Conservation (phyloP, 2,113 vertebrate species). For the Prinia subflava region DNA sequence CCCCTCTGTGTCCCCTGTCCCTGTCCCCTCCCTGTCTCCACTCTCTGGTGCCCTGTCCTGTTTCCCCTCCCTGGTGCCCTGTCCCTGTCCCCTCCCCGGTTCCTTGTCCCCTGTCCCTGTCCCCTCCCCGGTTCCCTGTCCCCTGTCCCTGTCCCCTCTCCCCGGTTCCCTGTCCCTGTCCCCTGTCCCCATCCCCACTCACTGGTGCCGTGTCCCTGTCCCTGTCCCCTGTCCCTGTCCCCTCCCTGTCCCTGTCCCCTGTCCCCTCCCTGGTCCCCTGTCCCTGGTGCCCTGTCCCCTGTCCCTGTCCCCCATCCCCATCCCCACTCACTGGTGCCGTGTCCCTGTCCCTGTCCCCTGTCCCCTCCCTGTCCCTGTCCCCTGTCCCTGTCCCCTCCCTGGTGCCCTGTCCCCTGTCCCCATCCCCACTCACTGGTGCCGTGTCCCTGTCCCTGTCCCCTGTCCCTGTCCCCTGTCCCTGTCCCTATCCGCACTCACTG, state of each 20-base stretch:
- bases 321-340: background rate
- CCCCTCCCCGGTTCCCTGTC: too few relatives aligned
- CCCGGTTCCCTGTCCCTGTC: too few relatives aligned
- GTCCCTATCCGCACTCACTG: slow-evolving; percentile 71
- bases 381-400: slow-evolving; percentile 62
- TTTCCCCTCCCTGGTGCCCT: rapidly evolving
- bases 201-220: too few relatives aligned
- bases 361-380: too few relatives aligned
- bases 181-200: too few relatives aligned
- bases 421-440: too few relatives aligned
- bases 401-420: slow-evolving; percentile 74
- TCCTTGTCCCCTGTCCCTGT: slow-evolving; percentile 34
- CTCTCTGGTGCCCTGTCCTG: too few relatives aligned
- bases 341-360: background rate
- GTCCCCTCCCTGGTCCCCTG: rapidly evolving
- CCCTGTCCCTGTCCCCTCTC: too few relatives aligned
- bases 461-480: slow-evolving; percentile 55
- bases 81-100: too few relatives aligned
- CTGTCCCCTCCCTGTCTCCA: background rate
- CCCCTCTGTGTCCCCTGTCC: too few relatives aligned
- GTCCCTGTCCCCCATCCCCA: slow-evolving; percentile 54
- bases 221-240: too few relatives aligned
- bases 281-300: background rate
- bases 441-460: background rate
- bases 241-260: background rate